Conservation (phyloP, 2,113 vertebrate species). For the Ctenodactylus gundi region DNA sequence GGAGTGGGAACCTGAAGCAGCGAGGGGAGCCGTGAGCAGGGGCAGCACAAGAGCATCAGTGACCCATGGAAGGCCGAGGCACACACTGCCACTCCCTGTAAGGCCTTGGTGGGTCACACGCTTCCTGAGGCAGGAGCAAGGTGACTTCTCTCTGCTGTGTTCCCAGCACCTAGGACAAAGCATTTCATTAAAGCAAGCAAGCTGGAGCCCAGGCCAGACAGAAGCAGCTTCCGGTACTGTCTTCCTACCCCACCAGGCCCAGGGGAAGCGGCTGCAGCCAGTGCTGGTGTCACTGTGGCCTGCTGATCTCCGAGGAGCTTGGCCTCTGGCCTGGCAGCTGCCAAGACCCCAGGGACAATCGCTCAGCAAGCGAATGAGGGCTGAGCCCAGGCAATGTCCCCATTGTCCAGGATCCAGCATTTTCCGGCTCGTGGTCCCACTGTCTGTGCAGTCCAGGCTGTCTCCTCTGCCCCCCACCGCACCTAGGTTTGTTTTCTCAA, state of each 20-base stretch:
- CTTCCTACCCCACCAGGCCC: not conserved
- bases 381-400: not conserved
- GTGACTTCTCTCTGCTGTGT: not conserved
- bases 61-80: not conserved
- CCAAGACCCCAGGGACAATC: not conserved
- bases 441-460: not conserved
- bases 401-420: not conserved
- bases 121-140: not conserved
- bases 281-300: not conserved
- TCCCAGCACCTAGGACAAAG: not conserved
- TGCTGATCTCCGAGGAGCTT: not conserved
- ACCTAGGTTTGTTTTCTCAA: not conserved
- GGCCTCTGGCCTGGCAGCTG: not conserved
- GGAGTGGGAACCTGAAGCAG: not conserved
- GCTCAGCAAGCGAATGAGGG: not conserved
- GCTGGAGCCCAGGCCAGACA: not conserved
- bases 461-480: not conserved
- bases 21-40: not conserved
- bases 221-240: not conserved
- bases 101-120: not conserved
- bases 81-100: fast-evolving
- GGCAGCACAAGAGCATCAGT: too few relatives aligned
- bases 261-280: not conserved
- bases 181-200: not conserved
- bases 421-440: not conserved